Conservation (phyloP, 2,797 vertebrate genomes). For the Eleutherodactylus coqui region DNA sequence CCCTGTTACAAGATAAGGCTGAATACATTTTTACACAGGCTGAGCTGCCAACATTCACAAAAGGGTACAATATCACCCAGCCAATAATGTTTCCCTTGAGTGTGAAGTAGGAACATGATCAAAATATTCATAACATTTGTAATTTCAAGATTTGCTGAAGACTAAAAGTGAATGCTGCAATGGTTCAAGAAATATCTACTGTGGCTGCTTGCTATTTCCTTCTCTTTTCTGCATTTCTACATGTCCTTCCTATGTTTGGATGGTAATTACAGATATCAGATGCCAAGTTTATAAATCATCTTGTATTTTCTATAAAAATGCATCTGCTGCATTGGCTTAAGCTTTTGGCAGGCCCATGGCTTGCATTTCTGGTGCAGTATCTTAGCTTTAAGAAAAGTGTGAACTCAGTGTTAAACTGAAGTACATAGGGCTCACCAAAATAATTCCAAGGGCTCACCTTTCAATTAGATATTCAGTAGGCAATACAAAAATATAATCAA, state of each 20-base stretch:
- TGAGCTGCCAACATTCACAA: background rate
- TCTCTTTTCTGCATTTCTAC: slow-evolving; percentile 42
- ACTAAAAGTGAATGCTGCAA: slow-evolving; percentile 1
- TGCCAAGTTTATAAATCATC: background rate
- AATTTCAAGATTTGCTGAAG: background rate
- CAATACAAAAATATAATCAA: no score
- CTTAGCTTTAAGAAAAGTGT: slow-evolving; percentile 36
- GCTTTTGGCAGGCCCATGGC: slow-evolving; percentile 20
- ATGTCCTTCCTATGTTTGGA: slow-evolving; percentile 23
- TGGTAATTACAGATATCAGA: slow-evolving; percentile 45
- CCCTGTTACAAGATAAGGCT: no score
- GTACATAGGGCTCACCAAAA: background rate
- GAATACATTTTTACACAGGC: background rate
- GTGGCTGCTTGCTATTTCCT: background rate
- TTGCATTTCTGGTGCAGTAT: slow-evolving; percentile 44
- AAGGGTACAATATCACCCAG: slow-evolving; percentile 28
- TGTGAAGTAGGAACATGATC: slow-evolving; percentile 2
- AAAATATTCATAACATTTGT: slow-evolving; percentile 12
- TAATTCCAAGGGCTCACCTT: no score
- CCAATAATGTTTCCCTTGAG: background rate
- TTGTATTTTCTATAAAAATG: background rate
- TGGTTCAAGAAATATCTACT: slow-evolving; percentile 23
- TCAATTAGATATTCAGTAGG: no score
- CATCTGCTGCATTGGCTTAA: slow-evolving; percentile 63
- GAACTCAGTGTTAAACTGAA: no score